Percentiles rank a stretch among this genome's conserved stretches.
Conservation (phyloP, 2,888 invertebrate species). For the Ectemnius cavifrons region DNA sequence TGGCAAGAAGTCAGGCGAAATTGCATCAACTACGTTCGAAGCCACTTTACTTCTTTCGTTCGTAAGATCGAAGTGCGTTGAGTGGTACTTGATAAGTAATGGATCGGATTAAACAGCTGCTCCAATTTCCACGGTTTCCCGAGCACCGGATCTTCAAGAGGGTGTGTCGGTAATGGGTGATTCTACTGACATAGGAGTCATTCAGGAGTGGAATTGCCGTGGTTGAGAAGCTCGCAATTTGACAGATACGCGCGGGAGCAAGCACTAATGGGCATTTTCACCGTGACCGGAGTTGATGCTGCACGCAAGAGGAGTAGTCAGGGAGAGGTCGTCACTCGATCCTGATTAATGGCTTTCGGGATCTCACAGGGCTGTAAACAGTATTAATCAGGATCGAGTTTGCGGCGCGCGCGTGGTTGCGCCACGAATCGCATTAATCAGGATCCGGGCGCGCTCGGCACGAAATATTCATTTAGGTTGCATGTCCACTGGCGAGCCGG, state of each 20-base stretch:
- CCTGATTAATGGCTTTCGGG: slow-evolving; percentile 66
- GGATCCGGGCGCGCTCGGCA: slow-evolving; percentile 51
- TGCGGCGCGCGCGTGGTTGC: slow-evolving; percentile 56
- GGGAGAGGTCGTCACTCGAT: slow-evolving; percentile 64
- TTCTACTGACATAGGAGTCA: no score
- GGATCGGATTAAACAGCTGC: no score
- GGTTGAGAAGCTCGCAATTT: slow-evolving; percentile 18
- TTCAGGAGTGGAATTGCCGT: no score
- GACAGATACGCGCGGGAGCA: slow-evolving; percentile 33
- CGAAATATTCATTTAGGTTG: slow-evolving; percentile 59
- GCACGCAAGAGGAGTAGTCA: slow-evolving; percentile 43
- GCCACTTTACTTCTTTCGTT: no score
- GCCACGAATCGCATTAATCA: slow-evolving; percentile 66
- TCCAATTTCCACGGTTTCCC: no score
- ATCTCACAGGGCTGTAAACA: slow-evolving; percentile 64
- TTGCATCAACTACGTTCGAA: no score
- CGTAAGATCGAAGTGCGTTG: no score
- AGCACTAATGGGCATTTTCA: slow-evolving; percentile 51
- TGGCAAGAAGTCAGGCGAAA: no score
- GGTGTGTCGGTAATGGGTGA: no score
- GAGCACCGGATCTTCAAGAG: no score
- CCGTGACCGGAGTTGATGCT: not conserved
- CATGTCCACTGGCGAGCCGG: slow-evolving; percentile 43
- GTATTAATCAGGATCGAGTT: slow-evolving; percentile 71
- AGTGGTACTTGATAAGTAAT: no score